Percentiles rank a stretch among this genome's conserved stretches.
Evolutionary conservation across 2,113 vertebrate species (phyloP).

Genomic region (Chaenocephalus aceratus): DNA sequence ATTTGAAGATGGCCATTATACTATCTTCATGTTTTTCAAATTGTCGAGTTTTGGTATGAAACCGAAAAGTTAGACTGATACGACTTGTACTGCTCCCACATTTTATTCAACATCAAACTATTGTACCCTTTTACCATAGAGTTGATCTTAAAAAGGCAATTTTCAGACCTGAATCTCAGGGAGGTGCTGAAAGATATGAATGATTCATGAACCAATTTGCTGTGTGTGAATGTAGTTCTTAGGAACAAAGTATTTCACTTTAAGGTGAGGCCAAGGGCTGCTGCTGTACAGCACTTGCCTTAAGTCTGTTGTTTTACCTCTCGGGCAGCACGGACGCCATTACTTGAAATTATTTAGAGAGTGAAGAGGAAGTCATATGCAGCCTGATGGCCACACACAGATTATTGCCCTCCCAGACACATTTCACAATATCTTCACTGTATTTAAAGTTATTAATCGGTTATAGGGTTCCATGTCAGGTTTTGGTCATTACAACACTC

Average conservation of each 20-base stretch:
- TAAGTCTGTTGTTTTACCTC: slow-evolving; percentile 39
- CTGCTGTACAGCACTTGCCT: slow-evolving; percentile 39
- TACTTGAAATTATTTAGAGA: slow-evolving; percentile 56
- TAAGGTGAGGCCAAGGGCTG: slow-evolving; percentile 19
- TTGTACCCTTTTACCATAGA: slow-evolving; percentile 31
- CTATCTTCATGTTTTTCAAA: slow-evolving; percentile 41
- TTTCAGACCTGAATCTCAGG: slow-evolving; percentile 58
- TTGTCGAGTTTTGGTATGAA: slow-evolving; percentile 38
- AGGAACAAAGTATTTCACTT: slow-evolving; percentile 48
- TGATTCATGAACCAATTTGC: slow-evolving; percentile 75
- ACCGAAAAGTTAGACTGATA: slow-evolving; percentile 13
- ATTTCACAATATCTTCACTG: slow-evolving; percentile 24
- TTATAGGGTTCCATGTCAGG: slow-evolving; percentile 28
- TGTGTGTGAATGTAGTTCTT: slow-evolving; percentile 54
- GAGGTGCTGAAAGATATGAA: slow-evolving; percentile 64
- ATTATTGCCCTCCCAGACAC: slow-evolving; percentile 35
- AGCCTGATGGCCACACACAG: slow-evolving; percentile 46
- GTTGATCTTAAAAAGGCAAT: slow-evolving; percentile 56
- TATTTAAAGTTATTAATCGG: slow-evolving; percentile 7
- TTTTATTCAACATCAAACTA: slow-evolving; percentile 60
- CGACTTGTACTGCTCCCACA: not conserved
- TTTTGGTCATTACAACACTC: slow-evolving; percentile 48
- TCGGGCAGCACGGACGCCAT: slow-evolving; percentile 34
- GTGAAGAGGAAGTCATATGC: slow-evolving; percentile 39
- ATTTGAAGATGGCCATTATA: slow-evolving; percentile 31